Evolutionary conservation across 2,888 invertebrate species (phyloP).

Genomic region (Hydrotaea diabolus): DNA sequence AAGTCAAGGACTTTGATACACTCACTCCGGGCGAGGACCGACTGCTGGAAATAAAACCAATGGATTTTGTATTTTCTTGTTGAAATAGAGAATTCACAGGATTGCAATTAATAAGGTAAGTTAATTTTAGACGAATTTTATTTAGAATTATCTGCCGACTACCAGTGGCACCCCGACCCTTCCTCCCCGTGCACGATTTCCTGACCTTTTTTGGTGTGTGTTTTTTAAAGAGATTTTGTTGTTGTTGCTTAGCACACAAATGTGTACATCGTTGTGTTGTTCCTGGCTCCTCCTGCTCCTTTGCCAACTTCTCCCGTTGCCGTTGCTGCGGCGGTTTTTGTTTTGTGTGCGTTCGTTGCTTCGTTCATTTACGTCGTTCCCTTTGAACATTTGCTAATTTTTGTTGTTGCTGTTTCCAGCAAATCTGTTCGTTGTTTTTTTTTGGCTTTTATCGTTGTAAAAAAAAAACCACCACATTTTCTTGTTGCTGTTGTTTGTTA

Average conservation of each 20-base stretch:
- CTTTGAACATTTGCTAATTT: constrained; percentile 35
- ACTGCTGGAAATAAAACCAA: too few species aligned
- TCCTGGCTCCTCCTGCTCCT: background rate
- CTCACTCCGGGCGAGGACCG: too few species aligned
- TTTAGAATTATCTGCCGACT: background rate
- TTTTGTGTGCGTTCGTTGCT: background rate
- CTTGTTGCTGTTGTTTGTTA: constrained; percentile 55
- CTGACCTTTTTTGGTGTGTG: constrained; percentile 48
- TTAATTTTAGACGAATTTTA: background rate
- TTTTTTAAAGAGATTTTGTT: constrained; percentile 16
- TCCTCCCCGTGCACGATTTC: constrained; percentile 33
- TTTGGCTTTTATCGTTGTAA: constrained; percentile 13
- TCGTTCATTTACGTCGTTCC: too few species aligned
- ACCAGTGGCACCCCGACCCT: background rate
- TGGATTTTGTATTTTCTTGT: too few species aligned
- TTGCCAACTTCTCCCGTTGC: background rate
- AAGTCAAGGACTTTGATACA: constrained; percentile 64
- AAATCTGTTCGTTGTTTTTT: constrained; percentile 41
- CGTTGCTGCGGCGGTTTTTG: constrained; percentile 19
- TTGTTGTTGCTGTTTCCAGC: background rate
- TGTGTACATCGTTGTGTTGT: constrained; percentile 1
- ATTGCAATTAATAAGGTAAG: background rate
- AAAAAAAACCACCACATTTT: constrained; percentile 52
- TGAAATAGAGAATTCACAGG: too few species aligned
- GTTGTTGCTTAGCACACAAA: constrained; percentile 22